phyloP scores from a whole-genome alignment of 2,113 vertebrate genomes.

The Indicator maculatus region DNA sequence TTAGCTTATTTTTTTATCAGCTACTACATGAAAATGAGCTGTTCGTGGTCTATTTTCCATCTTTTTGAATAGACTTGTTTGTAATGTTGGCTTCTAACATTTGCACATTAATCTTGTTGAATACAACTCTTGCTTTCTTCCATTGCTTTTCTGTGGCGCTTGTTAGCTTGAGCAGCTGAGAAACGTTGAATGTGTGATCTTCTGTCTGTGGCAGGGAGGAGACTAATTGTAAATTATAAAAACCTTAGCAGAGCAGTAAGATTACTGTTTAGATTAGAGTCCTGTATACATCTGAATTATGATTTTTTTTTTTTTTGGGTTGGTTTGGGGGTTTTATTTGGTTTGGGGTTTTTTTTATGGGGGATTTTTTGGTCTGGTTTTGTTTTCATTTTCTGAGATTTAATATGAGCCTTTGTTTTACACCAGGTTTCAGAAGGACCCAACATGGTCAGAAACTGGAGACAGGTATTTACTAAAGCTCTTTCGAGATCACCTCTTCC shows the following conservation, averaged over 20 bases:
- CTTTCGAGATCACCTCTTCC: slow-evolving; percentile 98
- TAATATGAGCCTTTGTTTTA: slow-evolving; percentile 61
- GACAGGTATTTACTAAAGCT: slow-evolving; percentile 98
- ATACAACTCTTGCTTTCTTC: neutral
- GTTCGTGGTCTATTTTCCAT: neutral
- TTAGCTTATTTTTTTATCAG: neutral
- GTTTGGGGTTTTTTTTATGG: neutral
- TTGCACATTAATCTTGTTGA: neutral
- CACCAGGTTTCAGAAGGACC: slow-evolving; percentile 96
- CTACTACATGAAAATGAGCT: neutral
- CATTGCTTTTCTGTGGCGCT: neutral
- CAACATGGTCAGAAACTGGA: slow-evolving; percentile 97
- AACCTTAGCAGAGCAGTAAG: neutral
- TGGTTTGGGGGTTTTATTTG: too few species aligned
- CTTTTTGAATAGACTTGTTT: neutral
- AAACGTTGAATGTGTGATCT: neutral
- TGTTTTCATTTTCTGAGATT: neutral
- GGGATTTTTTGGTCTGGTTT: too few species aligned
- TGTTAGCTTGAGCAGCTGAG: neutral
- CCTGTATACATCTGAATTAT: neutral
- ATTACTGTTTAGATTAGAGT: neutral
- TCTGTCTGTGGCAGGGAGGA: neutral
- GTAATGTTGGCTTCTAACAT: neutral
- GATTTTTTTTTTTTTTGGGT: neutral
- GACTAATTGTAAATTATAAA: neutral